Evolutionary conservation across 2,888 invertebrate species (phyloP).

Genomic region (Hirtodrosophila duncani): DNA sequence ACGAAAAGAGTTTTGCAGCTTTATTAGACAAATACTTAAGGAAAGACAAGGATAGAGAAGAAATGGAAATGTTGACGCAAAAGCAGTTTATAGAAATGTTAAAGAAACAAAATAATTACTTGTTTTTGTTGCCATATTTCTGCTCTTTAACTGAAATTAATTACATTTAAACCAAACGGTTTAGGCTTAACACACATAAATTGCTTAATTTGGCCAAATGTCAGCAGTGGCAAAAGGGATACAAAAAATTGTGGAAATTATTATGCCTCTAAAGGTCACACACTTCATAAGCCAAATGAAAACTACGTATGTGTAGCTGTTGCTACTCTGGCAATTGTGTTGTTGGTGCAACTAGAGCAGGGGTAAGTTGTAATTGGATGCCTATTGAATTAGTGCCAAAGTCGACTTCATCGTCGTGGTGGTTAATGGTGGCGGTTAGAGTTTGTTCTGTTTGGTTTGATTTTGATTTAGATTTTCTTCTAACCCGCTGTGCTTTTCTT

Average conservation of each 20-base stretch:
- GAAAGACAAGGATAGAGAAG: too few relatives aligned
- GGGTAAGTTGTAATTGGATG: constrained; percentile 64
- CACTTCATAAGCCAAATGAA: constrained; percentile 55
- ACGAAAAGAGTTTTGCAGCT: too few relatives aligned
- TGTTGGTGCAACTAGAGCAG: neutral
- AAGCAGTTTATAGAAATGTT: too few relatives aligned
- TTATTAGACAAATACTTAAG: too few relatives aligned
- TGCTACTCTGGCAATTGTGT: constrained; percentile 10
- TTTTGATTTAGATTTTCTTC: neutral
- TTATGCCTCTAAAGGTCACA: constrained; percentile 36
- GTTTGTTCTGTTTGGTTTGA: neutral
- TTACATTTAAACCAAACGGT: too few relatives aligned
- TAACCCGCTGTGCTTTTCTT: constrained; percentile 37
- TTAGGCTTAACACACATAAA: constrained; percentile 15
- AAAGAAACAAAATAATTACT: too few relatives aligned
- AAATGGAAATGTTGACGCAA: too few relatives aligned
- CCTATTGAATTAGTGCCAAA: constrained; percentile 68
- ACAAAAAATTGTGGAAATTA: constrained; percentile 45
- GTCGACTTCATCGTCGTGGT: constrained; percentile 18
- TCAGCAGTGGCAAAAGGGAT: neutral
- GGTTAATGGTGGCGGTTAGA: neutral
- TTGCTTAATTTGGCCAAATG: constrained; percentile 21
- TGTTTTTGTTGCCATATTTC: too few relatives aligned
- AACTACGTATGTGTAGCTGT: constrained; percentile 40
- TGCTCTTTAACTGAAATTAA: constrained; percentile 2